Percentiles rank a stretch among this genome's conserved stretches.
Evolutionary conservation across 2,797 vertebrate species (phyloP).

Genomic region (Gambelia wislizenii): DNA sequence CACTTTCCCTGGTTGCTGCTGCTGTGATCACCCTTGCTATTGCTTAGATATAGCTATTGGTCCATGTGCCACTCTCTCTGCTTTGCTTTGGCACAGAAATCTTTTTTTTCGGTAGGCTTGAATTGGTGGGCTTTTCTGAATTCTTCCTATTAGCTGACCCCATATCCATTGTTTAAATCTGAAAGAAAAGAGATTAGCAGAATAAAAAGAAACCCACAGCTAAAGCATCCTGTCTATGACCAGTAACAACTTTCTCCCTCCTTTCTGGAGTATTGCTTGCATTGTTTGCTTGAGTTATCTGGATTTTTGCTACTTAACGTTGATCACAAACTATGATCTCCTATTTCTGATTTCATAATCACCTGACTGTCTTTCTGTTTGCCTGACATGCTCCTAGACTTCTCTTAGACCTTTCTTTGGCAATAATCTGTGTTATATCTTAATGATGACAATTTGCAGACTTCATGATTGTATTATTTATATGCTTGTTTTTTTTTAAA

Average conservation of each 20-base stretch:
- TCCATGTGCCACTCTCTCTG: neutral
- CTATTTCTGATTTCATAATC: neutral
- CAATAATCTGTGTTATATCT: neutral
- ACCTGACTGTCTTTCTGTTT: neutral
- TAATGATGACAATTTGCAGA: neutral
- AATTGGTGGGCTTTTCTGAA: neutral
- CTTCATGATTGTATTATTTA: neutral
- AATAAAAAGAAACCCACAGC: neutral
- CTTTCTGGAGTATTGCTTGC: neutral
- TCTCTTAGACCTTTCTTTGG: neutral
- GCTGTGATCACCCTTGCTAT: neutral
- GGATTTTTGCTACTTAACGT: neutral
- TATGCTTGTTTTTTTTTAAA: too few relatives aligned
- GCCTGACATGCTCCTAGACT: neutral
- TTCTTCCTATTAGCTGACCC: neutral
- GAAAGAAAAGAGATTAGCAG: neutral
- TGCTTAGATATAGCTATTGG: neutral
- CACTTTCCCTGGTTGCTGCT: neutral
- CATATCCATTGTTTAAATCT: neutral
- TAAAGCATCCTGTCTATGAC: neutral
- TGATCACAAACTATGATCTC: neutral
- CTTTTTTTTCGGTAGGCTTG: neutral
- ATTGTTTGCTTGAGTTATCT: neutral
- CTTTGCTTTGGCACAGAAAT: neutral
- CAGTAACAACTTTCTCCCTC: neutral